A percentile compares a stretch with the other conserved stretches of the same genome.
phyloP scores from a whole-genome alignment of 1,140 invertebrate genomes.

The Drosophila prosaltans region DNA sequence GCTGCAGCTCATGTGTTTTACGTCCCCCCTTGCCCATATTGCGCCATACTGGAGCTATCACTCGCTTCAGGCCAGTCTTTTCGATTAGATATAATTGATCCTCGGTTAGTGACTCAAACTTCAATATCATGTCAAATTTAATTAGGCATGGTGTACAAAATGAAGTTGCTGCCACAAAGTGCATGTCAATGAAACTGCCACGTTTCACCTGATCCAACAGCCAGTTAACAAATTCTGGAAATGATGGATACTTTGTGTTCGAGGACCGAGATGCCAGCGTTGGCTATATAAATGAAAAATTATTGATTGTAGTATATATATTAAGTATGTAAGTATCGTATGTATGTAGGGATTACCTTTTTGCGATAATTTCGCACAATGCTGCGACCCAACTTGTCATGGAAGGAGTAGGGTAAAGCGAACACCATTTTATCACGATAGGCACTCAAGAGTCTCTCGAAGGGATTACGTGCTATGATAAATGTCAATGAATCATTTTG shows the following conservation, averaged over 20 bases:
- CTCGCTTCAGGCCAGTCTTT: constrained; percentile 88
- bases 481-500: constrained; percentile 89
- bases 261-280: constrained; percentile 46
- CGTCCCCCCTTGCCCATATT: constrained; percentile 89
- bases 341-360: constrained; percentile 74
- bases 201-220: constrained; percentile 87
- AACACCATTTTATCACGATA: constrained; percentile 95
- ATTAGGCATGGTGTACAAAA: constrained; percentile 96
- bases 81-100: constrained; percentile 93
- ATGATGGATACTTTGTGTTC: constrained; percentile 87
- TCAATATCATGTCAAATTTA: constrained; percentile 93
- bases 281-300: constrained; percentile 27
- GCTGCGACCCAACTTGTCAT: constrained; percentile 90
- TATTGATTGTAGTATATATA: not conserved
- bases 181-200: constrained; percentile 92
- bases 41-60: constrained; percentile 91
- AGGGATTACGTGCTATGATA: constrained; percentile 94
- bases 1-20: constrained; percentile 87
- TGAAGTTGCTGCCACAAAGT: constrained; percentile 93
- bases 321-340: not conserved
- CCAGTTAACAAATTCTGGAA: constrained; percentile 91
- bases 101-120: constrained; percentile 94
- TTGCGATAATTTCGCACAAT: constrained; percentile 89
- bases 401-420: constrained; percentile 90
- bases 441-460: constrained; percentile 94